A percentile compares a stretch with the other conserved stretches of the same genome.
Evolutionary conservation across 2,113 vertebrate species (phyloP).

Genomic region (Lontra canadensis): DNA sequence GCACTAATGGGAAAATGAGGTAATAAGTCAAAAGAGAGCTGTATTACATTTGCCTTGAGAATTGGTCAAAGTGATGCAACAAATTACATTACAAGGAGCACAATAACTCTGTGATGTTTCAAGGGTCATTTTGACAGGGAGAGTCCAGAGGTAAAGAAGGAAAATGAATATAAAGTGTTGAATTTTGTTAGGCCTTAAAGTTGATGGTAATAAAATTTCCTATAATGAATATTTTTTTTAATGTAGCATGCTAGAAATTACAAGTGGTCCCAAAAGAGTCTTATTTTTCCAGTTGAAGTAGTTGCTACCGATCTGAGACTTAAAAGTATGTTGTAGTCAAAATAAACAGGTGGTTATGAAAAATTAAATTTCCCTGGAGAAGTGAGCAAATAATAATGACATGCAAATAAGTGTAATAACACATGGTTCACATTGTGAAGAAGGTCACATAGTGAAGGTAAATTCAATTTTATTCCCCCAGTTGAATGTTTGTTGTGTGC

Average conservation of each 20-base stretch:
- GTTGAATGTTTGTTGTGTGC: background rate
- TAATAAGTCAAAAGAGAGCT: background rate
- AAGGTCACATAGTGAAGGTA: background rate
- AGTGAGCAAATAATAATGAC: slow-evolving; percentile 29
- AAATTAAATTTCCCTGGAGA: slow-evolving; percentile 61
- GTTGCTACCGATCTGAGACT: slow-evolving; percentile 60
- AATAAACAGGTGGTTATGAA: slow-evolving; percentile 55
- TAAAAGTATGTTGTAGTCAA: background rate
- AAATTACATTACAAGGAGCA: background rate
- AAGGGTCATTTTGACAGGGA: slow-evolving; percentile 34
- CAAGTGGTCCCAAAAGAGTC: slow-evolving; percentile 61
- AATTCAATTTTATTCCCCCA: background rate
- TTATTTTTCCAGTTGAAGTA: slow-evolving; percentile 66
- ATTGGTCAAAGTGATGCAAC: background rate
- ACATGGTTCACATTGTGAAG: background rate
- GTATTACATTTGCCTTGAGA: rapidly evolving
- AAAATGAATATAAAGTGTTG: slow-evolving; percentile 42
- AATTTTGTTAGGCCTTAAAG: background rate
- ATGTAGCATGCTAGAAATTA: slow-evolving; percentile 67
- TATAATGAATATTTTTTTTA: slow-evolving; percentile 49
- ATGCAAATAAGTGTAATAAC: background rate
- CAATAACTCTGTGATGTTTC: background rate
- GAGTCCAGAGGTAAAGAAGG: background rate
- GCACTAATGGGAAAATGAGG: background rate
- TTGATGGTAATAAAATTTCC: slow-evolving; percentile 16